These are phyloP conservation scores for Orchesella flavescens DNA, from an alignment of 2,888 invertebrate species.

Conservation along the genomic window DNA sequence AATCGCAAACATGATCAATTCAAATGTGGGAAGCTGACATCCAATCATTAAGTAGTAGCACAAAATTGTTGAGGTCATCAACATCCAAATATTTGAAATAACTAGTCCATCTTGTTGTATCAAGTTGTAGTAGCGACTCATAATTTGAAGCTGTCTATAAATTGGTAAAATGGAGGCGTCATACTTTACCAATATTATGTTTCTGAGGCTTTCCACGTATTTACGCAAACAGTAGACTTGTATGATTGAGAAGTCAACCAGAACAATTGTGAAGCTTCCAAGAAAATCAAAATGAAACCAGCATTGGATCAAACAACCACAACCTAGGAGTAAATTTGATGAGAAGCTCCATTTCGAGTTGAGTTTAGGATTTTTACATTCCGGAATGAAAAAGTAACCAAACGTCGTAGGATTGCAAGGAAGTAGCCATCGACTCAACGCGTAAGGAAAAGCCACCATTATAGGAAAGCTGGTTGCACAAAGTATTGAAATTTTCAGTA, in stretches of 20 bases:
- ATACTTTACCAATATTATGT: background rate
- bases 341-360: background rate
- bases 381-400: constrained; percentile 4
- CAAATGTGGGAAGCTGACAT: background rate
- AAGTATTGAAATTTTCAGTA: constrained; percentile 1
- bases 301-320: background rate
- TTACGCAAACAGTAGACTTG: background rate
- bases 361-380: background rate
- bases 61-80: background rate
- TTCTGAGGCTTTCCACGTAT: background rate
- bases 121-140: constrained; percentile 7
- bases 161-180: background rate
- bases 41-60: constrained; percentile 9
- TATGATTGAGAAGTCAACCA: constrained; percentile 15
- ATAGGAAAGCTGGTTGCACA: background rate
- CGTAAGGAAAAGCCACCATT: background rate
- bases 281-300: constrained; percentile 25
- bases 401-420: constrained; percentile 7
- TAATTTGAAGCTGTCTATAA: constrained; percentile 12
- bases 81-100: background rate
- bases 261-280: background rate
- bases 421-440: background rate
- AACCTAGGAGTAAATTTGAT: background rate
- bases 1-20: background rate
- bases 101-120: constrained; percentile 14